A percentile compares a stretch with the other conserved stretches of the same genome.
Conservation (phyloP, 23 tunicate genomes). For the Styela plicata region DNA sequence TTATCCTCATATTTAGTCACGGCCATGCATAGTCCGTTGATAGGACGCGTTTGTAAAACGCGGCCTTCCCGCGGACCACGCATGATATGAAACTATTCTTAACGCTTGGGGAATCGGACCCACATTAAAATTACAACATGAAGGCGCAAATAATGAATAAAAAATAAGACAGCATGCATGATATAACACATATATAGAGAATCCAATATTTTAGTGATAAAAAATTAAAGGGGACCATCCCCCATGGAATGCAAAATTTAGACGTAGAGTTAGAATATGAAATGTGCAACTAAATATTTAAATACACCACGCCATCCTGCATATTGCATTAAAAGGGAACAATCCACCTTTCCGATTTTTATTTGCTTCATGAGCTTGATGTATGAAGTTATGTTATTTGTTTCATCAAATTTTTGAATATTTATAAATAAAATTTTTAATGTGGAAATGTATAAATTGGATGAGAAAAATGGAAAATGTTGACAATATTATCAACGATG, state of each 20-base stretch:
- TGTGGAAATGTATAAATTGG: too few species aligned
- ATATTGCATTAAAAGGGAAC: conserved; percentile 4
- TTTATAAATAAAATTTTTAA: too few species aligned
- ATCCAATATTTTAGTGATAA: conserved; percentile 24
- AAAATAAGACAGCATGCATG: conserved; percentile 8
- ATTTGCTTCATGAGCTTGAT: conserved; percentile 13
- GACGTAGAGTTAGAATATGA: conserved; percentile 26
- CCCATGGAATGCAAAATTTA: conserved; percentile 11
- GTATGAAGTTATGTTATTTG: too few species aligned
- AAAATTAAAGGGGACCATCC: conserved; percentile 34
- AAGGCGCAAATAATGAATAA: conserved; percentile 25
- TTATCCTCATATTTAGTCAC: background rate
- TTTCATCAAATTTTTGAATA: too few species aligned
- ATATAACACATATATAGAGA: background rate
- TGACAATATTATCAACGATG: too few species aligned
- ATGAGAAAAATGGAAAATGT: too few species aligned
- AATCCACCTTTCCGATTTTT: background rate
- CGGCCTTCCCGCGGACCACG: conserved; percentile 1
- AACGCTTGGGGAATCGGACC: conserved; percentile 19
- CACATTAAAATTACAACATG: conserved; percentile 34
- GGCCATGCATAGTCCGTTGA: background rate
- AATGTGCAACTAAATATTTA: conserved; percentile 34
- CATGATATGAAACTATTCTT: background rate
- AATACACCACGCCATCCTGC: conserved; percentile 21
- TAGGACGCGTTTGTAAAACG: too few species aligned